Evolutionary conservation across 2,113 vertebrate species (phyloP).

Genomic region (Ariopsis seemanni): DNA sequence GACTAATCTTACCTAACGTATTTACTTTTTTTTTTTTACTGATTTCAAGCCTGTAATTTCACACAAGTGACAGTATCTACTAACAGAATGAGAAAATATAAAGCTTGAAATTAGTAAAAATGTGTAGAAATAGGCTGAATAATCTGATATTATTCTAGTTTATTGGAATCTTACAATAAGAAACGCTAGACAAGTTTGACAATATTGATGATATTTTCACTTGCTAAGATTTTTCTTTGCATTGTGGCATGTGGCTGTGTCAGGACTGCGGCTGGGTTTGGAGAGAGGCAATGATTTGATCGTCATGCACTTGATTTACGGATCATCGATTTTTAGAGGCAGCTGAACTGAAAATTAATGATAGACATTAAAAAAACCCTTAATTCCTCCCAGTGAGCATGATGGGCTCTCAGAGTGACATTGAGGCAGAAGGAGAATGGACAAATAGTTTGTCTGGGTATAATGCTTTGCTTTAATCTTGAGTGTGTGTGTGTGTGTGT

Average conservation of each 20-base stretch:
- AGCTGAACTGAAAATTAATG: neutral
- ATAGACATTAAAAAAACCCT: neutral
- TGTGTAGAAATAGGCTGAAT: neutral
- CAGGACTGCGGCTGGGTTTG: neutral
- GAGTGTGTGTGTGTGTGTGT: neutral
- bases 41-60: neutral
- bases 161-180: neutral
- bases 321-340: neutral
- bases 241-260: neutral
- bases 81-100: neutral
- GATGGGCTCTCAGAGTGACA: neutral
- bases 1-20: neutral
- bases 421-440: constrained; percentile 7
- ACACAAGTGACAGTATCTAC: neutral
- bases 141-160: neutral
- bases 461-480: neutral
- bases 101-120: neutral
- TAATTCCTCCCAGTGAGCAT: neutral
- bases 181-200: neutral
- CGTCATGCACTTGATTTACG: neutral
- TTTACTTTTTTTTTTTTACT: neutral
- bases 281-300: neutral
- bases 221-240: neutral
- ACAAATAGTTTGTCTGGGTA: neutral
- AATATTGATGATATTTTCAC: neutral